Base-by-base conservation (phyloP, 2,797 vertebrate genomes). In the Decapterus maruadsi region DNA sequence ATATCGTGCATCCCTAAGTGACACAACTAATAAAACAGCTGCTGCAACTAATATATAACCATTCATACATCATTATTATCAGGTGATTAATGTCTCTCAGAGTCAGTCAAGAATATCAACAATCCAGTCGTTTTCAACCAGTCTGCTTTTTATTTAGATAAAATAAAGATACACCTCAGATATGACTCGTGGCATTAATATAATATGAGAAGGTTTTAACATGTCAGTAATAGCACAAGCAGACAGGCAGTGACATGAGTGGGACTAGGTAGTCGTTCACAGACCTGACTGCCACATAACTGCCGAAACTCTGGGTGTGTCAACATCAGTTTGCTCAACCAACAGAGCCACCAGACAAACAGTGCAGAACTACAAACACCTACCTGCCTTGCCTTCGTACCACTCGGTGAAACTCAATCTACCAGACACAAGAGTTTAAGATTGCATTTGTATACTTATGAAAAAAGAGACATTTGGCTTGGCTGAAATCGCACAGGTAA, bases 261-360 rank as follows among this genome's bases (percentile, higher is more conserved):
- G 58, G 40, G 55, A 80, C 45, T 34, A 57, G 68, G 62, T 54
- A 73, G 71, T 83, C 76, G 78, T 75, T 83, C 57, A 78, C 51
- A 75, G 80, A 55, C 16, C 57, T 58, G 78, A 77, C 83, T 90
- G 83, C 70, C 80, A 89, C 81, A 90, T 83, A 85, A 74, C 87
- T 84, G 83, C 82, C 7, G 75, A 92, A 94, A 91, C 87, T 89
- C 86, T 85, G 87, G 92, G 90, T 87, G 90, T 94, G 92, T 90
- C 93, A 81, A 82, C 70, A 85, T 79, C 58, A 85, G 87, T 92
- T 92, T 92, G 87, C 84, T 89, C 83, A 92, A 85, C 81, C 79
- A 89, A 89, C 89, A 86, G 79, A 92, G 84, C 74, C 12, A 73
- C 40, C 78, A 82, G 86, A 88, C 86, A 92, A 91, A 90, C 63